phyloP scores from a whole-genome alignment of 2,797 vertebrate species.

The Picus viridis region DNA sequence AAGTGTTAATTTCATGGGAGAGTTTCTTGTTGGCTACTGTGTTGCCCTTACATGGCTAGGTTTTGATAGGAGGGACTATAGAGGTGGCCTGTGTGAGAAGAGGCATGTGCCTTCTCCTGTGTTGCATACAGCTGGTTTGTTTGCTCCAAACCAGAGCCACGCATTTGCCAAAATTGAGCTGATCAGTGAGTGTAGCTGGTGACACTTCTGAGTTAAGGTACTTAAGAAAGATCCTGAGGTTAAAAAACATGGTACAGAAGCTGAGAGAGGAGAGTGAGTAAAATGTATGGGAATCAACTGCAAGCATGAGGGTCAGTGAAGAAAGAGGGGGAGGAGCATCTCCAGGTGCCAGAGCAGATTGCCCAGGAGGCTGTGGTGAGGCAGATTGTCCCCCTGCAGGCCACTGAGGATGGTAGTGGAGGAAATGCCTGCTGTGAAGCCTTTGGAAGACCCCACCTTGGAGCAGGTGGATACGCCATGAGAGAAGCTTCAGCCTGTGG shows the following conservation, averaged over 20 bases:
- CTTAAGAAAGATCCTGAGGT: background rate
- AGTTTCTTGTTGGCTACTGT: background rate
- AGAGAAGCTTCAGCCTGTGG: background rate
- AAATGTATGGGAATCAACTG: background rate
- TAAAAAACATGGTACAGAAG: background rate
- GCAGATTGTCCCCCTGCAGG: background rate
- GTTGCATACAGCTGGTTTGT: background rate
- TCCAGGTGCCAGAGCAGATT: background rate
- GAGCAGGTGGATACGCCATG: background rate
- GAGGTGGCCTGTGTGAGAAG: background rate
- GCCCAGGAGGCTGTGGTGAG: background rate
- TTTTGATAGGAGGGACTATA: background rate
- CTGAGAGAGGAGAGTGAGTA: background rate
- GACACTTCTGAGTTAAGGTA: background rate
- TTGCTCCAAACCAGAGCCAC: fast-evolving
- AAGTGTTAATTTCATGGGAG: background rate
- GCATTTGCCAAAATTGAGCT: background rate
- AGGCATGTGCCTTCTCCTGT: background rate
- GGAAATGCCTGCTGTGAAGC: background rate
- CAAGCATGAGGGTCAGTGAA: background rate
- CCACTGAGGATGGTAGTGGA: background rate
- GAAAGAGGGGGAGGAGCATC: background rate
- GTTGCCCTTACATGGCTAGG: fast-evolving
- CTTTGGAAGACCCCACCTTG: fast-evolving
- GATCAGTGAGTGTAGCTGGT: background rate